These are phyloP conservation scores for Ophion ventricosus DNA, from an alignment of 2,888 invertebrate species.

Conservation along the genomic window DNA sequence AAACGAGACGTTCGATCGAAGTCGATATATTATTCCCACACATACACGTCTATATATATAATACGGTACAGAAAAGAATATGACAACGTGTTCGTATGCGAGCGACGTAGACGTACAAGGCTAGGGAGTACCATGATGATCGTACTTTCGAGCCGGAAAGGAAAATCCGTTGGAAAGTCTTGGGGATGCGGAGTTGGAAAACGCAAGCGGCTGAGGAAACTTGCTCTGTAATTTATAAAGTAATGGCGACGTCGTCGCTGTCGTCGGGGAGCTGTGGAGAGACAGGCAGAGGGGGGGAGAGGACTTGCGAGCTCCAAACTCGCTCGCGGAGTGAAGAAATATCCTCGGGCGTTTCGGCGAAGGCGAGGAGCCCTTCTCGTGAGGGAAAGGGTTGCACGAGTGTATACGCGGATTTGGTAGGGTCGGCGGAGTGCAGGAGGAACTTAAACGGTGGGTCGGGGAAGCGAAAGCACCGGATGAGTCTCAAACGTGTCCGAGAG, in stretches of 20 bases:
- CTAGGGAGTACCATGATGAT: constrained; percentile 81
- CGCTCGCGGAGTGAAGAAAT: constrained; percentile 33
- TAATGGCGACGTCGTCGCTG: constrained; percentile 66
- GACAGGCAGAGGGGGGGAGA: not conserved
- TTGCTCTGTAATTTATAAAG: constrained; percentile 72
- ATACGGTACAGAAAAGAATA: not conserved
- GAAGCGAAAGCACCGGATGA: constrained; percentile 6
- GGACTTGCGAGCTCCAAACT: constrained; percentile 36
- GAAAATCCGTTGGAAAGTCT: constrained; percentile 55
- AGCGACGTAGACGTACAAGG: constrained; percentile 77
- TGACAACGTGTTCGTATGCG: not conserved
- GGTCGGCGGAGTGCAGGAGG: not conserved
- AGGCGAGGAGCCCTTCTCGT: constrained; percentile 48
- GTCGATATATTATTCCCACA: not conserved
- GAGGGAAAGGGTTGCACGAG: constrained; percentile 48
- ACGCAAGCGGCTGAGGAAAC: constrained; percentile 68
- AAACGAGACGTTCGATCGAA: constrained; percentile 84
- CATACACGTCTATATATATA: not conserved
- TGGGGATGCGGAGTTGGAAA: constrained; percentile 45
- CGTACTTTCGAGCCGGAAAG: constrained; percentile 55
- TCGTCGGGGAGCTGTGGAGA: constrained; percentile 18
- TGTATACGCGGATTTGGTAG: constrained; percentile 11
- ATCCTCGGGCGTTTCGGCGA: constrained; percentile 36
- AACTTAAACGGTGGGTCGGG: constrained; percentile 27
- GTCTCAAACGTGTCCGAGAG: constrained; percentile 27